phyloP scores from a whole-genome alignment of 35 echinoderm and acorn worm genomes.

The Apostichopus japonicus region DNA sequence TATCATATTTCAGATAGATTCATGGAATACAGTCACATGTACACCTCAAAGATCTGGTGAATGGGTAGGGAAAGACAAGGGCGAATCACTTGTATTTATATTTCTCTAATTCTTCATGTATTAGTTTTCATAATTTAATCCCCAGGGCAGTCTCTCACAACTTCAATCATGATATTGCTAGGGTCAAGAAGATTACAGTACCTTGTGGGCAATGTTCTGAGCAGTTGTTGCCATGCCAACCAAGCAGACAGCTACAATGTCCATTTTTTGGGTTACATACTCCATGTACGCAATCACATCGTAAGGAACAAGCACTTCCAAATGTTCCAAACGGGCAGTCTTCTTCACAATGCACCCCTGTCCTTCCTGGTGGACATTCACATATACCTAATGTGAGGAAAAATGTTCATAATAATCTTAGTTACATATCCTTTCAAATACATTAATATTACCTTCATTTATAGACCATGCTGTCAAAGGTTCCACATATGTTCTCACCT shows the following conservation, averaged over 20 bases:
- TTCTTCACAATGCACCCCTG: constrained; percentile 12
- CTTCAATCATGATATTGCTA: too few species aligned
- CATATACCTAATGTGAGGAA: constrained; percentile 23
- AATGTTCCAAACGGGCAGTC: constrained; percentile 2
- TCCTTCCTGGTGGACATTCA: constrained; percentile 50
- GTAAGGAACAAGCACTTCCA: neutral
- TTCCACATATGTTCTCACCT: too few species aligned
- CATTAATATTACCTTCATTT: too few species aligned
- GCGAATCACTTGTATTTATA: too few species aligned
- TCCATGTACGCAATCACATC: constrained; percentile 16
- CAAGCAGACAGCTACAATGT: constrained; percentile 1
- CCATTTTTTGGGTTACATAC: constrained; percentile 6
- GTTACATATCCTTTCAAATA: too few species aligned
- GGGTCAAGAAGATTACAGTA: neutral
- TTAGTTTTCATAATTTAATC: neutral
- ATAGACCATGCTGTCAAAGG: too few species aligned
- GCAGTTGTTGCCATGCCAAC: constrained; percentile 49
- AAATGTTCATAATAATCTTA: neutral
- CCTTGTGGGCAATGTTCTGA: constrained; percentile 24
- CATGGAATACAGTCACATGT: too few species aligned
- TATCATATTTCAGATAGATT: too few species aligned
- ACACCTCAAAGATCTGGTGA: too few species aligned
- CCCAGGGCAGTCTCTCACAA: too few species aligned
- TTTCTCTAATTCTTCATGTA: neutral
- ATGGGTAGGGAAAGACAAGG: too few species aligned